Base-by-base conservation (phyloP, 2,113 vertebrate genomes). In the Pelmatolapia mariae region DNA sequence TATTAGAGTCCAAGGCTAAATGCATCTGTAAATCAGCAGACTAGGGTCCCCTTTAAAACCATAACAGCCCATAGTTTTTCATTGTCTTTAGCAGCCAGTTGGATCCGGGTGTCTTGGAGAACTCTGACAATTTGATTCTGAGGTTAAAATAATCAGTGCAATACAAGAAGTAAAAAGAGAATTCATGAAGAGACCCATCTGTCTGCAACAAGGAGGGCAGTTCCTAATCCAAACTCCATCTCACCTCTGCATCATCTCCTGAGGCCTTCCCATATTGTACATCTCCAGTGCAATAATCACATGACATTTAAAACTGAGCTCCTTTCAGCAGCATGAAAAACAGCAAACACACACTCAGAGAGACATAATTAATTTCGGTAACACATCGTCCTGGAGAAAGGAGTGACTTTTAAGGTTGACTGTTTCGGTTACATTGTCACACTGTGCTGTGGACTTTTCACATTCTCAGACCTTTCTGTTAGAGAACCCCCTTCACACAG, bases 391-490 rank as follows among this genome's bases (percentile, higher is more conserved):
- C 86, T 3, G 43, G 22, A 54, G 50, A 38, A 18, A 80, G 43
- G 40, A 73, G 29, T 76, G 91, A 87, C 91, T 90, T 68, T 87
- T 85, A 53, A 73, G 61, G 82, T 80, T 13, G 86, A 38, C 87
- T 56, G 73, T 86, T 79, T 47, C 16, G 1, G 76, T 79, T 45
- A 36, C 38, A 2, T 26, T 38, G 83, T 79, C 81, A 26, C 8
- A 24, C 83, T 54, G 31, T 47, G 84, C 61, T 2, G 19, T 53
- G 63, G 66, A 89, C 86, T 68, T 36, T 56, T 89, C 80, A 80
- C 84, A 81, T 89, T 61, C 82, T 85, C 84, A 89, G 87, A 92
- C 88, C 85, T 92, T 88, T 87, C 85, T 45, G 66, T 85, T 50
- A 10, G 19, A 84, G 56, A 84, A 68, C 2, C 45, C 19, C 47